Evolutionary conservation across 2,113 vertebrate species (phyloP), one percentile per base, ranked within the genome.

Genomic region (Scomber colias): DNA sequence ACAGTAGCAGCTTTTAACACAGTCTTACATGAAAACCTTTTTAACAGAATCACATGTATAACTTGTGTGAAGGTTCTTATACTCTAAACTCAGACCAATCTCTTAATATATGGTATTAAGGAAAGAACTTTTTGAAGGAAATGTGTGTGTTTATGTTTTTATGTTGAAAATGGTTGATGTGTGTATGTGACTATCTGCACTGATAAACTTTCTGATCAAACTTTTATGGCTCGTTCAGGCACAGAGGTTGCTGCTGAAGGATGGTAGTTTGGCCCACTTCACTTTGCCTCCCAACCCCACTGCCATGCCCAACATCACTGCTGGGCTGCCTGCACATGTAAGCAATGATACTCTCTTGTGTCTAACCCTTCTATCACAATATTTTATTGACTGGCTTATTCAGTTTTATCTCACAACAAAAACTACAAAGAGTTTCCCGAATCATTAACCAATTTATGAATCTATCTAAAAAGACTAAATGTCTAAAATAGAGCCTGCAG

Each of bases 271-370:
- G 93, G 92, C 95, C 50, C 94, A 95, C 78, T 95, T 96, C 68
- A 87, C 93, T 46, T 71, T 95, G 88, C 92, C 94, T 27, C 57
- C 60, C 79, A 92, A 91, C 30, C 77, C 91, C 4, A 90, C 92
- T 68, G 90, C 95, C 62, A 94, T 95, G 91, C 95, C 96, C 12
- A 95, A 96, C 85, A 95, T 97, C 90, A 96, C 96, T 0, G 94
- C 96, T 89, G 96, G 96, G 15, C 90, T 96, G 67, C 96, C 97
- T 1, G 95, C 96, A 70, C 94, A 96, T 84, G 84, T 95, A 89
- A 92, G 93, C 14, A 51, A 40, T 1, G 0, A 45, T 6, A 19
- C 30, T 5, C 7, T 15, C 7, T 3, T 14, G 7, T 40, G 14
- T 27, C 19, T 54, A 54, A 4, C 5, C 7, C 35, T 7, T 40